phyloP scores from a whole-genome alignment of 2,797 vertebrate genomes.

The Hylomyscus alleni region DNA sequence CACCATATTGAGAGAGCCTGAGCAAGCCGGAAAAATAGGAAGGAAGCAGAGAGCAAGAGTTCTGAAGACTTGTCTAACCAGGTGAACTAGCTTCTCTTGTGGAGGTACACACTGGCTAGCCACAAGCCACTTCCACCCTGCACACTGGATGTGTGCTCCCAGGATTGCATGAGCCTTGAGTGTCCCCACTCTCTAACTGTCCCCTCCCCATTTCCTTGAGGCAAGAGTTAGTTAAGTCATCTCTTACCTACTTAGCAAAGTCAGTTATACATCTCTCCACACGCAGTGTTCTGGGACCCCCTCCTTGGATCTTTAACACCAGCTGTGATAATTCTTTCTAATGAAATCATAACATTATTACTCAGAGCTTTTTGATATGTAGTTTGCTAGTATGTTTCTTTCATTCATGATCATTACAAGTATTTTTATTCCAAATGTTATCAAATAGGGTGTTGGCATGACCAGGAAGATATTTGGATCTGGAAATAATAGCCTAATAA shows the following conservation, averaged over 20 bases:
- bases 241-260: neutral
- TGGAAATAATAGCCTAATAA: constrained; percentile 16
- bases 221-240: neutral
- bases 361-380: constrained; percentile 34
- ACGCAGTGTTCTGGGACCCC: neutral
- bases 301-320: neutral
- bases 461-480: neutral
- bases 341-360: neutral
- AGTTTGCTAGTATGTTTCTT: neutral
- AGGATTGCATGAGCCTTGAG: neutral
- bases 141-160: neutral
- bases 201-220: neutral
- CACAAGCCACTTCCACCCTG: neutral
- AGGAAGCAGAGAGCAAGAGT: neutral
- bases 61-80: neutral
- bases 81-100: neutral
- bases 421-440: constrained; percentile 34
- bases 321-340: neutral
- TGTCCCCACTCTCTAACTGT: neutral
- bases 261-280: neutral
- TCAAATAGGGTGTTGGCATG: neutral
- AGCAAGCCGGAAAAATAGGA: neutral
- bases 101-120: neutral
- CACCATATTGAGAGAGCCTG: neutral
- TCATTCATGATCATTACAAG: neutral